Evolutionary conservation across 2,888 invertebrate genomes (phyloP).

Genomic region (Alviniconcha strummeri): DNA sequence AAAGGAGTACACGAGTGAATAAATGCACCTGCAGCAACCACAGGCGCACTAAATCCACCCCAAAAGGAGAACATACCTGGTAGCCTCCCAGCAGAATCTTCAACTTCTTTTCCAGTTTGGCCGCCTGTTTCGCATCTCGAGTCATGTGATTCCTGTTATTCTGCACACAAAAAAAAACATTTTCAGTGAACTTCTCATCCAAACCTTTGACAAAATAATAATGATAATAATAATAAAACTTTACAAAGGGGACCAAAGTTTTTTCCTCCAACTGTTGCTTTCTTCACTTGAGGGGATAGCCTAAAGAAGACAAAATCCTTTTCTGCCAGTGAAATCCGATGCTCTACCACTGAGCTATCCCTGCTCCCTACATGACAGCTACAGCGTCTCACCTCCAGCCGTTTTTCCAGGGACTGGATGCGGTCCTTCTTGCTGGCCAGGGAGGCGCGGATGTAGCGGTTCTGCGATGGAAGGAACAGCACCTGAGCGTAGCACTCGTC

Average conservation of each 20-base stretch:
- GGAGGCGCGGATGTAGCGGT: conserved; percentile 94
- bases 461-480: conserved; percentile 92
- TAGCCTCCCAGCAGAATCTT: conserved; percentile 96
- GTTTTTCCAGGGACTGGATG: conserved; percentile 92
- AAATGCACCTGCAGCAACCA: no score
- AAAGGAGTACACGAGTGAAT: no score
- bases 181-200: no score
- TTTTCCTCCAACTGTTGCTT: no score
- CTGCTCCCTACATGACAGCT: no score
- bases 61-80: no score
- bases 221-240: background rate
- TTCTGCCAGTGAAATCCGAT: no score
- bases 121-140: conserved; percentile 95
- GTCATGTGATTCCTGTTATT: conserved; percentile 95
- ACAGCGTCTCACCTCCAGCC: conserved; percentile 85
- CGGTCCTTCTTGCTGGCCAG: conserved; percentile 97
- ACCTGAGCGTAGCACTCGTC: conserved; percentile 95
- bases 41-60: no score
- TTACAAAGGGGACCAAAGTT: no score
- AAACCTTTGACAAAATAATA: no score
- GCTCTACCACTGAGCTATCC: no score
- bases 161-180: conserved; percentile 49
- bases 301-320: background rate
- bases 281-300: background rate
- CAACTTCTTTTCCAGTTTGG: conserved; percentile 97